phyloP scores from a whole-genome alignment of 2,797 vertebrate genomes.

The Valencia hispanica region DNA sequence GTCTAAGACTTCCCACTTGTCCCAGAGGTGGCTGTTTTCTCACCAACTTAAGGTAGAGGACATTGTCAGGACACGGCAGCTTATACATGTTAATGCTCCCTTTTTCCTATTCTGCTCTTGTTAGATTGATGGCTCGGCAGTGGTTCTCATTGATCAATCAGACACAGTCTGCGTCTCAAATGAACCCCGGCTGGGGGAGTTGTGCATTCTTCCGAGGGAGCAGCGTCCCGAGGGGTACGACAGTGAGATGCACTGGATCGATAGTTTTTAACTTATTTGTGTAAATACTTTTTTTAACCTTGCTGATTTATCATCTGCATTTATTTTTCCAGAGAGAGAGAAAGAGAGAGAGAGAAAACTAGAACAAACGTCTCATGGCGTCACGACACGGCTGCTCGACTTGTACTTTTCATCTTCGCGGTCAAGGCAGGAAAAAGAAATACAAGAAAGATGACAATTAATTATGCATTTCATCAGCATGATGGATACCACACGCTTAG shows the following conservation, averaged over 20 bases:
- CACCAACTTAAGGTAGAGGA: constrained; percentile 77
- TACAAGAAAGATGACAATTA: constrained; percentile 73
- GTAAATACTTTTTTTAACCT: constrained; percentile 82
- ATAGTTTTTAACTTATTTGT: constrained; percentile 81
- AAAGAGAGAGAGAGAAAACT: constrained; percentile 49
- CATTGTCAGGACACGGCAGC: constrained; percentile 72
- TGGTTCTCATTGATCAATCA: constrained; percentile 82
- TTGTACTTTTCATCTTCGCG: constrained; percentile 54
- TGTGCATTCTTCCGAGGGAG: constrained; percentile 78
- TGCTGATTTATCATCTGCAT: constrained; percentile 72
- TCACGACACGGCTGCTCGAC: constrained; percentile 17
- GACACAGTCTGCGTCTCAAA: constrained; percentile 83
- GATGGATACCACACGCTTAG: constrained; percentile 68
- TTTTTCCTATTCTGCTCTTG: constrained; percentile 68
- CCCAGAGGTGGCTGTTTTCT: constrained; percentile 67
- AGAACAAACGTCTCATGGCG: constrained; percentile 35
- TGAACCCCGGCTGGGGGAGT: constrained; percentile 75
- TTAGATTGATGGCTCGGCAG: constrained; percentile 83
- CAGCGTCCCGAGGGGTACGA: constrained; percentile 72
- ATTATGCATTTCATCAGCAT: constrained; percentile 79
- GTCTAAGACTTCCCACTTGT: constrained; percentile 64
- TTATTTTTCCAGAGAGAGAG: constrained; percentile 24
- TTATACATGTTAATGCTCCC: constrained; percentile 82
- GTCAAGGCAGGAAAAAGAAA: constrained; percentile 66
- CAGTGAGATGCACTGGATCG: constrained; percentile 66